Percentiles rank a stretch among this genome's conserved stretches.
These are phyloP conservation scores for Trachops cirrhosus DNA, from an alignment of 2,797 vertebrate species.

Conservation along the genomic window DNA sequence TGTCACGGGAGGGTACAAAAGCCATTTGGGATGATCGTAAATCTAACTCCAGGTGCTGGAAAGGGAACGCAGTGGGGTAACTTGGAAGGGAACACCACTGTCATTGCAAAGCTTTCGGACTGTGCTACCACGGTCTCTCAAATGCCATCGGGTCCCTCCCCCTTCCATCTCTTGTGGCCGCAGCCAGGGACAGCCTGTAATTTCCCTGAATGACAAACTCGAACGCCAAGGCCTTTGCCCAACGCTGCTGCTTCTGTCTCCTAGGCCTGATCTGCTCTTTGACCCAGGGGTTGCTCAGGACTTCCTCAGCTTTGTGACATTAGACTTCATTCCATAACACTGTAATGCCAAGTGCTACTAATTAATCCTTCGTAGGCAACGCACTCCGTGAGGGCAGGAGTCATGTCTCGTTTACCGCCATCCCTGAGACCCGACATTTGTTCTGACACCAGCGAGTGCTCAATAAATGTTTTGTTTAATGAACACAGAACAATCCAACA, in stretches of 20 bases:
- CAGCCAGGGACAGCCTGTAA: neutral
- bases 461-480: neutral
- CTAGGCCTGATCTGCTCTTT: neutral
- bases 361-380: neutral
- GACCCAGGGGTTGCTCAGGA: neutral
- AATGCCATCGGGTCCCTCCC: neutral
- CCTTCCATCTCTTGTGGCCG: neutral
- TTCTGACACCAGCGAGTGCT: neutral
- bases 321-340: neutral
- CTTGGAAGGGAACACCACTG: neutral
- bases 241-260: neutral
- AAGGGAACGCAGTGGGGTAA: neutral
- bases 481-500: neutral
- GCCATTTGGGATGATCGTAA: neutral
- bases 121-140: neutral
- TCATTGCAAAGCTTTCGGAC: neutral
- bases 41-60: neutral
- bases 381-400: neutral
- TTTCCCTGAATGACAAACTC: neutral
- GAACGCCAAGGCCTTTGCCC: neutral
- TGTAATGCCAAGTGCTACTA: neutral
- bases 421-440: neutral
- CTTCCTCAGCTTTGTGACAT: neutral
- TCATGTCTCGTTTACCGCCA: neutral
- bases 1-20: neutral